phyloP scores from a whole-genome alignment of 1,140 invertebrate genomes.

The Andricus grossulariae region DNA sequence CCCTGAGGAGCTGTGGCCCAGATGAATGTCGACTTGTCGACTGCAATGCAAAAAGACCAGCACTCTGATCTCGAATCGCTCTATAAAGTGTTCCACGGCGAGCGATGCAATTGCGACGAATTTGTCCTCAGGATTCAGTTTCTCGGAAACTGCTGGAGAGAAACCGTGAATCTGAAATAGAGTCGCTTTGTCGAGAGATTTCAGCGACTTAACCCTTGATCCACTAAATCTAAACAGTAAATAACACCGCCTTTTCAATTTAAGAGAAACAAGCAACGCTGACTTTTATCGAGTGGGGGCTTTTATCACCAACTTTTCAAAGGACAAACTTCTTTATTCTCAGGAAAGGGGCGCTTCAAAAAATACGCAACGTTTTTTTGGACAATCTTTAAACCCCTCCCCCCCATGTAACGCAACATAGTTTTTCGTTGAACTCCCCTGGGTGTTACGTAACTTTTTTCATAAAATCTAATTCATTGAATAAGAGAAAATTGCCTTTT shows the following conservation, averaged over 20 bases:
- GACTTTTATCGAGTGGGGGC: neutral
- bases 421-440: too few species aligned
- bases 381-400: too few species aligned
- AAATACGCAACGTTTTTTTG: too few species aligned
- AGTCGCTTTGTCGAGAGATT: slow-evolving; percentile 10
- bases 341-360: too few species aligned
- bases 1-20: slow-evolving; percentile 31
- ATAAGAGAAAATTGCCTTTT: too few species aligned
- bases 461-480: too few species aligned
- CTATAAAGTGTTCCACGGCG: slow-evolving; percentile 4
- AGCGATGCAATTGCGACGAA: slow-evolving; percentile 11
- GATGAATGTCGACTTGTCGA: slow-evolving; percentile 31
- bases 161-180: slow-evolving; percentile 7
- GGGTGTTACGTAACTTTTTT: too few species aligned
- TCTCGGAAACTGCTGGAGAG: neutral
- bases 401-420: too few species aligned
- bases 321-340: too few species aligned
- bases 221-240: slow-evolving; percentile 8
- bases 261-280: slow-evolving; percentile 30
- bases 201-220: slow-evolving; percentile 12
- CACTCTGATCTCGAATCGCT: neutral
- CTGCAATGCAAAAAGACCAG: neutral
- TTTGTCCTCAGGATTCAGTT: slow-evolving; percentile 8
- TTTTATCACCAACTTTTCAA: neutral
- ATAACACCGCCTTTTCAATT: slow-evolving; percentile 4